Base-by-base conservation (phyloP, 2,888 invertebrate genomes). In the Mellilla xanthometata region DNA sequence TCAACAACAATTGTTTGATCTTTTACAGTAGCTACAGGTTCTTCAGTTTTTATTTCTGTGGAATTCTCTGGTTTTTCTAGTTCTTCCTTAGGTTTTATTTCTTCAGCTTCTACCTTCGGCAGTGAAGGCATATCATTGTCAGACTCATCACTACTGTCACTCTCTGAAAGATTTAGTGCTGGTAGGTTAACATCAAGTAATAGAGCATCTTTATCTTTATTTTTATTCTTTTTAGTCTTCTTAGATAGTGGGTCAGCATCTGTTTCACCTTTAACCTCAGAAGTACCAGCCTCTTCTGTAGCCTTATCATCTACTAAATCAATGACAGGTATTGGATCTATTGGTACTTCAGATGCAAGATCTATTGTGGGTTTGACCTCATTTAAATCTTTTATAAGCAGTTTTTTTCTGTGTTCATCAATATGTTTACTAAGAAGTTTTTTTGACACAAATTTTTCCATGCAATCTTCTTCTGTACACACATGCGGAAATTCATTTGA, bases 131-230 rank as follows among this genome's bases (percentile, higher is more conserved):
- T 51, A 23, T 80, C 87, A 65, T 72, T 75, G 52, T 89, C 88
- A 10, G 89, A 92, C 52, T 95, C 95, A 47, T 93, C 92, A 59
- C 94, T 95, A 53, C 94, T 95, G 62, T 96, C 96, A 72, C 95
- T 95, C 65, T 96, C 96, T 0, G 96, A 96, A 28, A 96, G 87
- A 87, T 96, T 96, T 28, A 96, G 84, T 2, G 95, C 96, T 2
- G 95, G 96, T 40, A 96, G 83, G 82, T 96, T 89, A 3, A 89
- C 89, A 71, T 90, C 90, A 53, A 90, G 60, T 47, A 90, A 64
- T 54, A 90, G 71, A 35, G 87, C 80, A 68, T 90, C 89, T 59
- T 89, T 90, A 49, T 87, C 84, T 68, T 82, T 87, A 35, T 68
- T 54, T 64, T 87, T 90, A 60, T 89, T 90, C 60, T 87, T 90